Evolutionary conservation across 1,140 invertebrate genomes (phyloP).

Genomic region (Anoplolepis gracilipes): DNA sequence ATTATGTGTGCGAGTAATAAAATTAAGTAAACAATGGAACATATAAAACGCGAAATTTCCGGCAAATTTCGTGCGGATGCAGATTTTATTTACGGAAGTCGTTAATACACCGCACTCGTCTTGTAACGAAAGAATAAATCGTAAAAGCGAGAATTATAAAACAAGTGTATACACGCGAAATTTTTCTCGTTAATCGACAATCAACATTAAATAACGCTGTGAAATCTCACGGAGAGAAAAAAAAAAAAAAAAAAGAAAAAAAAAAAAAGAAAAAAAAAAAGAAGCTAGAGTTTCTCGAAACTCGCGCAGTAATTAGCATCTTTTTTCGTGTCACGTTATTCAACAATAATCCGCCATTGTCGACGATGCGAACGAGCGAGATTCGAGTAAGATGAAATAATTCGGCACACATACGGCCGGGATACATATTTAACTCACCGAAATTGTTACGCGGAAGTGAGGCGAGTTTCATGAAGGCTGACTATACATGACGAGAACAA

Average conservation of each 20-base stretch:
- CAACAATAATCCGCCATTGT: conserved; percentile 52
- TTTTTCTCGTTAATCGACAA: too few relatives aligned
- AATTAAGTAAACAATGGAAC: background rate
- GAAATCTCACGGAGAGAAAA: background rate
- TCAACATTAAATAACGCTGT: too few relatives aligned
- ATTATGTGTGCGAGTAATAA: background rate
- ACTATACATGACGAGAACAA: conserved; percentile 61
- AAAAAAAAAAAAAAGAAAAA: too few relatives aligned
- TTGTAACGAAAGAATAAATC: background rate
- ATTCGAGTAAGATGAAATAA: conserved; percentile 26
- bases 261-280: too few relatives aligned
- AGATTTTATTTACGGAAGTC: background rate
- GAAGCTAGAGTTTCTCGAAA: background rate
- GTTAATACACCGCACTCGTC: background rate
- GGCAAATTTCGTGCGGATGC: background rate
- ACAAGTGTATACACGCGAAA: background rate
- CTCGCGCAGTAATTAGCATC: background rate
- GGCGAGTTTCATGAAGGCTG: conserved; percentile 61
- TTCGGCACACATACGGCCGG: conserved; percentile 7
- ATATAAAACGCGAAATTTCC: background rate
- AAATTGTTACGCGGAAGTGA: conserved; percentile 65
- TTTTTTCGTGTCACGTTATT: background rate
- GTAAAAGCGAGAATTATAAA: too few relatives aligned
- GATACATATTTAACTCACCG: conserved; percentile 70
- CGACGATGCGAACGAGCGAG: background rate